Conservation (phyloP, 92 coral and sea anemone species). For the Parazoanthus darwini region DNA sequence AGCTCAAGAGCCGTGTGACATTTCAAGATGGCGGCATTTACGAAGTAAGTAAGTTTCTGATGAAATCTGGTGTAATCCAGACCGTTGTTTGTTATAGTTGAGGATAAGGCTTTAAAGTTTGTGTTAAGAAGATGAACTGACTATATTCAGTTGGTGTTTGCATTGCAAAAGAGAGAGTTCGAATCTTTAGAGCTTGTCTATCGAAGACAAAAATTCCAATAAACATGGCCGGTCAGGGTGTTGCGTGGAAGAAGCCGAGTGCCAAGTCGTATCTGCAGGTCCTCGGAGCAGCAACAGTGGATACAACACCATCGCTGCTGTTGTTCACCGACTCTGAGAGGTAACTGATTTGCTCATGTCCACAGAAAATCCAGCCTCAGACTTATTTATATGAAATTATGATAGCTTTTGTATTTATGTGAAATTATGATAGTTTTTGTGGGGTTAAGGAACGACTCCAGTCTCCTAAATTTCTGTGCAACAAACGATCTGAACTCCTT, state of each 20-base stretch:
- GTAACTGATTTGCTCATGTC: slow-evolving; percentile 36
- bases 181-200: not conserved
- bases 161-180: not conserved
- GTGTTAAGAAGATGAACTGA: not conserved
- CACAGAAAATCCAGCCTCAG: no score
- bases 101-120: not conserved
- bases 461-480: no score
- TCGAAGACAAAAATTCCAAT: not conserved
- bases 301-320: slow-evolving; percentile 85
- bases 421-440: no score
- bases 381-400: no score
- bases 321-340: slow-evolving; percentile 94
- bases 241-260: slow-evolving; percentile 48
- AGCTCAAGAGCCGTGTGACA: not conserved
- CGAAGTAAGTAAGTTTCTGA: not conserved
- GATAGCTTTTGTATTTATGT: no score
- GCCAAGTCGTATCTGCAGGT: slow-evolving; percentile 77
- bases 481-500: no score
- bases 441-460: no score
- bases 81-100: no score
- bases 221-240: slow-evolving; percentile 43
- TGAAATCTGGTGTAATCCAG: slow-evolving; percentile 14
- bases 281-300: slow-evolving; percentile 80
- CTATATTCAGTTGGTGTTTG: not conserved
- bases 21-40: slow-evolving; percentile 32